Percentiles rank a stretch among this genome's conserved stretches.
Conservation (phyloP, 2,113 vertebrate species). For the Blennius ocellaris region DNA sequence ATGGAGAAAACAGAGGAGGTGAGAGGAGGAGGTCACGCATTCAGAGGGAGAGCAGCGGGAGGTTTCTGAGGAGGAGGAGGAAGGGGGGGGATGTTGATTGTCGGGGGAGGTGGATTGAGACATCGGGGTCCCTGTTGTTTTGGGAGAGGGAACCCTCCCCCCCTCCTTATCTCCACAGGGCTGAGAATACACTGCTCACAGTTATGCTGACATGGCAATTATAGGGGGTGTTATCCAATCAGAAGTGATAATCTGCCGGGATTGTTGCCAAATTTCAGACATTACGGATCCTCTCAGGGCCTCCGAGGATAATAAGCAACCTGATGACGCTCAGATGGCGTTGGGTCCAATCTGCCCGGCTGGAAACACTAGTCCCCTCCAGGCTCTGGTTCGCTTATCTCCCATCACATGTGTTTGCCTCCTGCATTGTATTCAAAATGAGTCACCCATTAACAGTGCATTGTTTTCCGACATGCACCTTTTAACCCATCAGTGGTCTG, state of each 20-base stretch:
- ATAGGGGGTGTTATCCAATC: not conserved
- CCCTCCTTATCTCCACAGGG: too few relatives aligned
- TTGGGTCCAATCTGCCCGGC: not conserved
- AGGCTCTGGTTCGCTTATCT: slow-evolving; percentile 32
- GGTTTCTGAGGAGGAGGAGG: slow-evolving; percentile 19
- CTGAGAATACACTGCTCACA: too few relatives aligned
- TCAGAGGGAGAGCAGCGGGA: slow-evolving; percentile 25
- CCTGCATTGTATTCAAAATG: slow-evolving; percentile 45
- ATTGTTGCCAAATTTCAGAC: not conserved
- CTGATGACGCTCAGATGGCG: too few relatives aligned
- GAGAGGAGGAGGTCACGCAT: slow-evolving; percentile 38
- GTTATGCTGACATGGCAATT: too few relatives aligned
- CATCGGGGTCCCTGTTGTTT: not conserved
- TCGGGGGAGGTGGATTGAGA: slow-evolving; percentile 16
- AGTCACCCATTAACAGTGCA: slow-evolving; percentile 56
- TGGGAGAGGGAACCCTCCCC: too few relatives aligned
- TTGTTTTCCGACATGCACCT: slow-evolving; percentile 44
- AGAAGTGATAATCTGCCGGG: slow-evolving; percentile 1
- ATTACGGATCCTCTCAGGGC: not conserved
- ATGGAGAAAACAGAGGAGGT: slow-evolving; percentile 42
- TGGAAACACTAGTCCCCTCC: not conserved
- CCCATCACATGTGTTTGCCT: slow-evolving; percentile 48
- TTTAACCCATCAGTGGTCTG: slow-evolving; percentile 33
- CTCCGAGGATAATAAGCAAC: not conserved
- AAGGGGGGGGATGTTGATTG: slow-evolving; percentile 7